These are phyloP conservation scores for Stenchaetothrips biformis DNA, from an alignment of 2,888 invertebrate genomes.

Conservation along the genomic window DNA sequence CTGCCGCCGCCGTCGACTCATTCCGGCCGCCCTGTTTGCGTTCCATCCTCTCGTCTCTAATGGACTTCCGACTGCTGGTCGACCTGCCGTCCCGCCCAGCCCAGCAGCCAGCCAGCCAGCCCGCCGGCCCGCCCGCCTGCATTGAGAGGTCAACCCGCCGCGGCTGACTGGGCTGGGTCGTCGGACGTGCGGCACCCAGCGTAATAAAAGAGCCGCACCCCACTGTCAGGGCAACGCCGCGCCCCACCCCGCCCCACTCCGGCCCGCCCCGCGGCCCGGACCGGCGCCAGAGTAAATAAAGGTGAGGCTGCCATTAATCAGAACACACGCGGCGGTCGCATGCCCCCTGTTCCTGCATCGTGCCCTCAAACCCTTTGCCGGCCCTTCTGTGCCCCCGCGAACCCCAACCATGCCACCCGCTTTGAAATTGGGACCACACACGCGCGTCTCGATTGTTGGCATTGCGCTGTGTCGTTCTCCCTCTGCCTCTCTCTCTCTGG, in stretches of 20 bases:
- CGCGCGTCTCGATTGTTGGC: not conserved
- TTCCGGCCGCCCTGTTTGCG: not conserved
- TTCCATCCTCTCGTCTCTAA: conserved; percentile 20
- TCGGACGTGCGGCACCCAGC: too few species aligned
- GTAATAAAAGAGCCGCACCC: not conserved
- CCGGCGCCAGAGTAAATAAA: not conserved
- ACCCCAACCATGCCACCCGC: too few species aligned
- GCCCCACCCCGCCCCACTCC: too few species aligned
- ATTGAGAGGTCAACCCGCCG: too few species aligned
- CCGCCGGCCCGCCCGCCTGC: too few species aligned
- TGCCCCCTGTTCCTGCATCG: not conserved
- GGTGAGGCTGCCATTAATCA: conserved; percentile 9
- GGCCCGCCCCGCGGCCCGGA: too few species aligned
- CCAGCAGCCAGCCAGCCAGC: not conserved
- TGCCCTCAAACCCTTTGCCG: not conserved
- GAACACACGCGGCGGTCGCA: not conserved
- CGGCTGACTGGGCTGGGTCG: too few species aligned
- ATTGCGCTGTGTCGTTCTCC: not conserved
- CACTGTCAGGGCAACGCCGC: too few species aligned
- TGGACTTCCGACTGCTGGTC: conserved; percentile 6
- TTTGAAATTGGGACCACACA: too few species aligned
- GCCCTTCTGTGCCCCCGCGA: too few species aligned
- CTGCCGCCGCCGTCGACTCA: not conserved
- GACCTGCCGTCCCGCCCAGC: not conserved
- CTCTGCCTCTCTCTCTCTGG: not conserved